Conservation (phyloP, 2,797 vertebrate genomes). For the Pipistrellus pygmaeus region DNA sequence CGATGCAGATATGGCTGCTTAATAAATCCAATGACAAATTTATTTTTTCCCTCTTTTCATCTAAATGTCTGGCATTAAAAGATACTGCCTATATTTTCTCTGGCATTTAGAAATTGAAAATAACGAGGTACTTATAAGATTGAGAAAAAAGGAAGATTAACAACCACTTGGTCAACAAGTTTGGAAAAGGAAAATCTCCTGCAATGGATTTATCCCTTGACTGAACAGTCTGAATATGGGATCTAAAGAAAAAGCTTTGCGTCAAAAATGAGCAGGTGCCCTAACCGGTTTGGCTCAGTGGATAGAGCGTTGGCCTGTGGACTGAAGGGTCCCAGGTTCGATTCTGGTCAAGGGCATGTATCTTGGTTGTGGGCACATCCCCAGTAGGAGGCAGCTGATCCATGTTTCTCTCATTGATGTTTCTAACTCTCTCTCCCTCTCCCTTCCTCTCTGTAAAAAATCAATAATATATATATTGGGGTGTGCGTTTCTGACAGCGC, state of each 20-base stretch:
- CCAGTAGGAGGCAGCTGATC: no score
- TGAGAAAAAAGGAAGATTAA: not conserved
- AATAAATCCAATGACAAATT: not conserved
- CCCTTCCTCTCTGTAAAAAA: no score
- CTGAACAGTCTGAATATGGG: not conserved
- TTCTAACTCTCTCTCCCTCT: no score
- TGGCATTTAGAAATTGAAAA: not conserved
- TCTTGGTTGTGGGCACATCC: no score
- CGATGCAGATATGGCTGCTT: not conserved
- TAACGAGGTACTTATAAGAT: not conserved
- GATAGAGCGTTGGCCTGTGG: no score
- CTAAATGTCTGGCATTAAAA: slow-evolving; percentile 19
- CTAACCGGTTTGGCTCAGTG: no score
- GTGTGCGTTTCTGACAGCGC: no score
- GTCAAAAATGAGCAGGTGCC: not conserved
- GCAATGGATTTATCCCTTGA: not conserved
- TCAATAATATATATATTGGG: no score
- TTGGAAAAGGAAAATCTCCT: not conserved
- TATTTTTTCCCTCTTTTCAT: not conserved
- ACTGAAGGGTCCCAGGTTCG: no score
- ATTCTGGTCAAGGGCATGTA: no score
- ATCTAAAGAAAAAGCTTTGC: not conserved
- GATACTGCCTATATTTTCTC: slow-evolving; percentile 5
- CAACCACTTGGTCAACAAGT: not conserved
- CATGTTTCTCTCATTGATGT: no score